Evolutionary conservation across 2,797 vertebrate genomes (phyloP), one percentile per base, ranked within the genome.

Genomic region (Onychomys torridus): DNA sequence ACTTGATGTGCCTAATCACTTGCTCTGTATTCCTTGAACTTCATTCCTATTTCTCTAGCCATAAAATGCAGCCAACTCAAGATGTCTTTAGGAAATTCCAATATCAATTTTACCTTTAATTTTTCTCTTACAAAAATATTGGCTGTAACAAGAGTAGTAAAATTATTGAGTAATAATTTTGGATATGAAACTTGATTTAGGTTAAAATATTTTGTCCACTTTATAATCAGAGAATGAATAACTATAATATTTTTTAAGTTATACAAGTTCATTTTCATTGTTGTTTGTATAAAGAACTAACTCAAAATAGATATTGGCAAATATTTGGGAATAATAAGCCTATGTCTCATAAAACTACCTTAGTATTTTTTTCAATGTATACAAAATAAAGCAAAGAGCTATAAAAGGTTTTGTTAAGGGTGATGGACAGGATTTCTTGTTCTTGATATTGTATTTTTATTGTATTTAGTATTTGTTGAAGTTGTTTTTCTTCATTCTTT

Each of bases 371-470:
- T 49, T 87, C 14, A 69, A 2, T 59, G 0, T 37, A 71, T 11
- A 3, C 17, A 93, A 69, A n/a, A 92, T 46, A 65, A 94, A 79
- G 2, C 7, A 5, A 71, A 34, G 9, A 0, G 57, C 23, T 75
- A 5, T 6, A 14, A 29, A 76, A 27, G 40, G 61, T 61, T 79
- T 83, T 25, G 0, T 82, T 77, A 25, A 90, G 9, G 1, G 6
- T 71, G 37, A 65, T 59, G 52, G 79, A 34, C 1, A 61, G 1
- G 90, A 27, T 43, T 87, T 89, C 27, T 76, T 0, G 1, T 19
- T 93, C 59, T 91, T 88, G 46, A 87, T 79, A 76, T 82, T 75
- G n/a, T 83, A 14, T 49, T 93, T 71, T 90, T 6, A 21, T 91
- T 84, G 71, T 89, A 78, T 86, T 89, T 95, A 21, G 13, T 27